phyloP scores from a whole-genome alignment of 2,888 invertebrate genomes.

The Pycnomerus fuliginosus region DNA sequence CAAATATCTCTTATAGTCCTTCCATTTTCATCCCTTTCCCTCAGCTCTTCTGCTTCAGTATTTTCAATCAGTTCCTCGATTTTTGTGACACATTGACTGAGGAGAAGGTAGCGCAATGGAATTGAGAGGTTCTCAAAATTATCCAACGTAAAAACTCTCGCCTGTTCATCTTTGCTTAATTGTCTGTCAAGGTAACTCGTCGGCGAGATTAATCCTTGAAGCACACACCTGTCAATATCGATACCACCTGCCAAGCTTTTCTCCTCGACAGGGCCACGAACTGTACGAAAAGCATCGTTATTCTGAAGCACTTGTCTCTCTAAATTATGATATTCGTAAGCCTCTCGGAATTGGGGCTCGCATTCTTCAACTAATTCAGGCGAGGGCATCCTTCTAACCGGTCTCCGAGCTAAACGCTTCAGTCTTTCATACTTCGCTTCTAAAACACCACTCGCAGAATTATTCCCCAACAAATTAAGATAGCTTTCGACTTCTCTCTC shows the following conservation, averaged over 20 bases:
- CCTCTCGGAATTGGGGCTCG: slow-evolving; percentile 29
- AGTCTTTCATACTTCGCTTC: slow-evolving; percentile 38
- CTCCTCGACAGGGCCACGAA: slow-evolving; percentile 28
- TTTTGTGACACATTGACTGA: slow-evolving; percentile 38
- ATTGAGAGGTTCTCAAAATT: slow-evolving; percentile 47
- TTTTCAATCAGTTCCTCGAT: slow-evolving; percentile 35
- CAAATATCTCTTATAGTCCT: slow-evolving; percentile 40
- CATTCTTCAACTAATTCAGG: slow-evolving; percentile 31
- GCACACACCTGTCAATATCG: slow-evolving; percentile 42
- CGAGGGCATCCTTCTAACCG: slow-evolving; percentile 30
- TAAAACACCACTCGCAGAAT: slow-evolving; percentile 16
- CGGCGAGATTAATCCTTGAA: slow-evolving; percentile 39
- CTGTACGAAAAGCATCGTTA: slow-evolving; percentile 32
- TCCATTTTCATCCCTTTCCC: slow-evolving; percentile 36
- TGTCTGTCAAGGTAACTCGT: too few species aligned
- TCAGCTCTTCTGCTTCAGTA: slow-evolving; percentile 29
- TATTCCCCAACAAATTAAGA: slow-evolving; percentile 15
- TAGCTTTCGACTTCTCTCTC: slow-evolving; percentile 18
- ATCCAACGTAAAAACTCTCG: slow-evolving; percentile 38
- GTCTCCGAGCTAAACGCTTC: slow-evolving; percentile 36
- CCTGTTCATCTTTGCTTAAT: slow-evolving; percentile 39
- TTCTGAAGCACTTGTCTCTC: slow-evolving; percentile 37
- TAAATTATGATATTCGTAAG: slow-evolving; percentile 38
- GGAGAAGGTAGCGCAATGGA: slow-evolving; percentile 42
- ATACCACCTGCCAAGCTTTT: slow-evolving; percentile 37